Percentiles rank a stretch among this genome's conserved stretches.
Evolutionary conservation across 2,888 invertebrate genomes (phyloP).

Genomic region (Parasteatoda lunata): DNA sequence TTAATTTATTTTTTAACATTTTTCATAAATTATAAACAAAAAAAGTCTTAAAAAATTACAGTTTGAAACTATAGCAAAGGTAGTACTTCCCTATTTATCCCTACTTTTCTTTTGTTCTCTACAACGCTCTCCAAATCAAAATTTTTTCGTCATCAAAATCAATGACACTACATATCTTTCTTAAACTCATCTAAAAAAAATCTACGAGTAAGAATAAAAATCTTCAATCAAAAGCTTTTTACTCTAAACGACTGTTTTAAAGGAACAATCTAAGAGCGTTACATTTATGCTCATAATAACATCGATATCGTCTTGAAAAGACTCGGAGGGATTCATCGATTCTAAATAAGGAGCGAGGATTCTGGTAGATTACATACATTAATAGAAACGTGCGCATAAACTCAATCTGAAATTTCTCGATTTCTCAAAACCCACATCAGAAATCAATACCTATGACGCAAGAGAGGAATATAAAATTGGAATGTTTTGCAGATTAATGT

Average conservation of each 20-base stretch:
- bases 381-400: conserved; percentile 19
- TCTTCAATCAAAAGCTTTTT: neutral
- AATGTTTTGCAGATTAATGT: conserved; percentile 33
- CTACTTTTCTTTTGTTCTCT: no score
- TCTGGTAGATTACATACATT: conserved; percentile 15
- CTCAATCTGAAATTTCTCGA: conserved; percentile 41
- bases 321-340: neutral
- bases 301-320: neutral
- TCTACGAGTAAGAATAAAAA: neutral
- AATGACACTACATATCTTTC: no score
- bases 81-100: no score
- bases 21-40: no score
- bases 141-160: no score
- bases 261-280: neutral
- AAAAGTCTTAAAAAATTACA: no score
- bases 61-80: no score
- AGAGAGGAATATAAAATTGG: conserved; percentile 38
- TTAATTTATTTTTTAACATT: no score
- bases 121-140: no score
- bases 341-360: neutral
- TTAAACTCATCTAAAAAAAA: no score
- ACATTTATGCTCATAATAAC: neutral
- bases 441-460: conserved; percentile 13
- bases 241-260: neutral
- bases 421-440: conserved; percentile 30